phyloP scores from a whole-genome alignment of 1,140 invertebrate species.

The Nasonia giraulti region DNA sequence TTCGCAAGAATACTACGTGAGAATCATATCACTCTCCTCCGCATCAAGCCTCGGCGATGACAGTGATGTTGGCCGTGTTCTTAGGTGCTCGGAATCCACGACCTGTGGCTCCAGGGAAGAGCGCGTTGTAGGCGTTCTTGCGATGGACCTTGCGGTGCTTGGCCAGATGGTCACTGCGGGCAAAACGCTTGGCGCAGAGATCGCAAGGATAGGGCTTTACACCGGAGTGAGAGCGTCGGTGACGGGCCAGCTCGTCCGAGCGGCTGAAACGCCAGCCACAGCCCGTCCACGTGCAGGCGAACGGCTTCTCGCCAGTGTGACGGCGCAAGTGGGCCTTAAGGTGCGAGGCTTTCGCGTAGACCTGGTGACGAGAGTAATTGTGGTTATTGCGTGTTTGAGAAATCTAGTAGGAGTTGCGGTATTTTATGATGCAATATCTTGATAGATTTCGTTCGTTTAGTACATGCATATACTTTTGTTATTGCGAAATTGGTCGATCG shows the following conservation, averaged over 20 bases:
- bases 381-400: background rate
- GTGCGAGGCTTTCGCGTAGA: slow-evolving; percentile 95
- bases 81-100: slow-evolving; percentile 14
- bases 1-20: background rate
- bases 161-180: slow-evolving; percentile 91
- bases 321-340: slow-evolving; percentile 94
- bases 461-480: no score
- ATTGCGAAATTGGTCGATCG: no score
- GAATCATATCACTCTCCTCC: background rate
- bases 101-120: slow-evolving; percentile 64
- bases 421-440: no score
- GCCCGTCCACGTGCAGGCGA: slow-evolving; percentile 90
- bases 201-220: slow-evolving; percentile 90
- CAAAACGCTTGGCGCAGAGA: slow-evolving; percentile 90
- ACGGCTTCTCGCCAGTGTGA: slow-evolving; percentile 97
- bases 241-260: slow-evolving; percentile 92
- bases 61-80: background rate
- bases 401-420: no score
- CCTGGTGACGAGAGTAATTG: slow-evolving; percentile 63
- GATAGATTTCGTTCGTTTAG: no score
- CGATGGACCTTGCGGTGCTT: slow-evolving; percentile 92
- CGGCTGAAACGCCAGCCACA: slow-evolving; percentile 95
- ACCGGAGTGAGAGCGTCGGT: slow-evolving; percentile 87
- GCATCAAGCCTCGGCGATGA: background rate
- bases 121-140: slow-evolving; percentile 71